Percentiles rank a stretch among this genome's conserved stretches.
phyloP scores from a whole-genome alignment of 2,113 vertebrate genomes.

The Eurypyga helias region DNA sequence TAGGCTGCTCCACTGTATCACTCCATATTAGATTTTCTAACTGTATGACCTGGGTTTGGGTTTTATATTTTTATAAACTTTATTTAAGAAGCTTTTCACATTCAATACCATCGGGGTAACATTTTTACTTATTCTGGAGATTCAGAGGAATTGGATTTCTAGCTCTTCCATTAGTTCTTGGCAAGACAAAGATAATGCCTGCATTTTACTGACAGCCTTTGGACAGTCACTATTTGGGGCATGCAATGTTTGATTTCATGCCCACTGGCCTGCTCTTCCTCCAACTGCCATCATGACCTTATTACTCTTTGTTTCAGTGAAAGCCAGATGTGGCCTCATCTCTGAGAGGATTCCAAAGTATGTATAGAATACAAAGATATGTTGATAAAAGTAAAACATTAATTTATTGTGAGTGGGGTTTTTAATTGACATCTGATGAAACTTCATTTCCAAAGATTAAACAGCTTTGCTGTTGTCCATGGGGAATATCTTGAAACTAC shows the following conservation, averaged over 20 bases:
- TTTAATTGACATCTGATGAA: not conserved
- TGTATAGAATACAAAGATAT: not conserved
- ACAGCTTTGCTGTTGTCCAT: not conserved
- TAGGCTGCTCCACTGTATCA: not conserved
- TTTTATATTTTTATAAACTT: not conserved
- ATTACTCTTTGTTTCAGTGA: not conserved
- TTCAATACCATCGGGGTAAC: not conserved
- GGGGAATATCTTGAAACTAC: not conserved
- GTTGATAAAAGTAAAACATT: not conserved
- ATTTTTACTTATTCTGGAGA: not conserved
- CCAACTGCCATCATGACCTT: not conserved
- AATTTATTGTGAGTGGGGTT: not conserved
- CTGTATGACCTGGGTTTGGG: not conserved
- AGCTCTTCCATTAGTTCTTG: not conserved
- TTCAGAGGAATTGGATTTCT: not conserved
- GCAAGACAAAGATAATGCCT: not conserved
- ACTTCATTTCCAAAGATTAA: constrained; percentile 35
- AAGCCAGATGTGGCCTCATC: not conserved
- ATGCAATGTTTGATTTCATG: not conserved
- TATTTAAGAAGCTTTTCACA: not conserved
- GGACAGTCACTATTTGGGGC: not conserved
- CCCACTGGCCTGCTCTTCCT: not conserved
- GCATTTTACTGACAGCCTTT: not conserved
- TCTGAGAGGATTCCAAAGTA: not conserved
- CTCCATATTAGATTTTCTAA: not conserved